Conservation (phyloP, 2,113 vertebrate species). For the Galbula dea region DNA sequence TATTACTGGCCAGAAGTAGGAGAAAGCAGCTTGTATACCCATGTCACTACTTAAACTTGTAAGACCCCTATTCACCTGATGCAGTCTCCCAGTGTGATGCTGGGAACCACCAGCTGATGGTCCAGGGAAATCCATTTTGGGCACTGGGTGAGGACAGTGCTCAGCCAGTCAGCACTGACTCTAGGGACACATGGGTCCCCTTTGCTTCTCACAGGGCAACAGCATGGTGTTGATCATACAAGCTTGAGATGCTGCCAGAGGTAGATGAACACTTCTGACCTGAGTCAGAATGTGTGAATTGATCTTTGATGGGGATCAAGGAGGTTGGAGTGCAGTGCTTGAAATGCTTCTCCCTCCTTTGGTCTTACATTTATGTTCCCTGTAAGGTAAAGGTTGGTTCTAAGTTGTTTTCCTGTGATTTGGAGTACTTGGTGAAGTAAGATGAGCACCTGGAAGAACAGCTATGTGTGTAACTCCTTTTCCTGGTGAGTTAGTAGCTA, state of each 20-base stretch:
- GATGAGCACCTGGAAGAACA: neutral
- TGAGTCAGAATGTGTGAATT: neutral
- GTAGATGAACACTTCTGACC: neutral
- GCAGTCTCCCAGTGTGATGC: neutral
- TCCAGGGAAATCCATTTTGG: neutral
- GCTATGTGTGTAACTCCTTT: no score
- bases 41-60: fast-evolving
- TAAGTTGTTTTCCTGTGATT: neutral
- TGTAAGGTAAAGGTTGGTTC: neutral
- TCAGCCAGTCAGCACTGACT: neutral
- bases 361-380: neutral
- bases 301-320: neutral
- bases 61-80: neutral
- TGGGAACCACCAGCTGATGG: neutral
- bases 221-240: neutral
- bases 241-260: neutral
- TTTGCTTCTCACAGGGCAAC: neutral
- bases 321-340: neutral
- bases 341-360: neutral
- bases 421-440: neutral
- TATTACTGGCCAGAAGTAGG: neutral
- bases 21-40: neutral
- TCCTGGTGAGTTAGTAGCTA: neutral
- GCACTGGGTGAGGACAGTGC: neutral
- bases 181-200: neutral